Conservation (phyloP, 2,888 invertebrate species). For the Clusia tigrina region DNA sequence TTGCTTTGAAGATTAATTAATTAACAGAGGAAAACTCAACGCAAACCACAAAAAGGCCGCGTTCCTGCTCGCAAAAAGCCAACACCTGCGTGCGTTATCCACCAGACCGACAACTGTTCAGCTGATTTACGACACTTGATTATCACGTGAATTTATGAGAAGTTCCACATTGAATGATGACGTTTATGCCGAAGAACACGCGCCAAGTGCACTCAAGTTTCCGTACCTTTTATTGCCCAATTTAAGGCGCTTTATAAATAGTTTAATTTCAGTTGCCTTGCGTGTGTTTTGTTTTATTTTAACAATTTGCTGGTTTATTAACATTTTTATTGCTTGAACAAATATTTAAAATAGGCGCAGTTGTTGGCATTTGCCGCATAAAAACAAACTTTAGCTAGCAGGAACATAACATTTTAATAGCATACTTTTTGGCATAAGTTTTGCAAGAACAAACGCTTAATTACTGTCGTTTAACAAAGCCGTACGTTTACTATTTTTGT, state of each 20-base stretch:
- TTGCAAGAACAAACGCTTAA: constrained; percentile 52
- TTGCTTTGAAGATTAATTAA: background rate
- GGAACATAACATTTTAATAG: constrained; percentile 46
- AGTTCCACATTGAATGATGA: constrained; percentile 33
- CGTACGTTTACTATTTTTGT: constrained; percentile 35
- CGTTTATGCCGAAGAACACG: constrained; percentile 37
- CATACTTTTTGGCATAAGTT: constrained; percentile 41
- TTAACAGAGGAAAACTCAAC: background rate
- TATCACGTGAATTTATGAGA: constrained; percentile 41
- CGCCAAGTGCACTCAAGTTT: too few relatives aligned
- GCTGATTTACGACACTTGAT: constrained; percentile 41
- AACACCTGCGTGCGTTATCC: background rate
- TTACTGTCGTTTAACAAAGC: constrained; percentile 60
- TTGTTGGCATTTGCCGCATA: too few relatives aligned
- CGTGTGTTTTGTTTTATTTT: too few relatives aligned
- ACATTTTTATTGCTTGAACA: too few relatives aligned
- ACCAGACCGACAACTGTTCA: background rate
- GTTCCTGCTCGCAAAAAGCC: background rate
- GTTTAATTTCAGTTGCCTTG: too few relatives aligned
- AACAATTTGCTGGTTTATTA: too few relatives aligned
- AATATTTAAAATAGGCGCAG: too few relatives aligned
- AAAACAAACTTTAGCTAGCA: too few relatives aligned
- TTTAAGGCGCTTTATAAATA: too few relatives aligned
- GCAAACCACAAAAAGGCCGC: background rate
- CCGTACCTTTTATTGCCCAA: too few relatives aligned